Conservation (phyloP, 2,888 invertebrate species). For the Laothoe populi region DNA sequence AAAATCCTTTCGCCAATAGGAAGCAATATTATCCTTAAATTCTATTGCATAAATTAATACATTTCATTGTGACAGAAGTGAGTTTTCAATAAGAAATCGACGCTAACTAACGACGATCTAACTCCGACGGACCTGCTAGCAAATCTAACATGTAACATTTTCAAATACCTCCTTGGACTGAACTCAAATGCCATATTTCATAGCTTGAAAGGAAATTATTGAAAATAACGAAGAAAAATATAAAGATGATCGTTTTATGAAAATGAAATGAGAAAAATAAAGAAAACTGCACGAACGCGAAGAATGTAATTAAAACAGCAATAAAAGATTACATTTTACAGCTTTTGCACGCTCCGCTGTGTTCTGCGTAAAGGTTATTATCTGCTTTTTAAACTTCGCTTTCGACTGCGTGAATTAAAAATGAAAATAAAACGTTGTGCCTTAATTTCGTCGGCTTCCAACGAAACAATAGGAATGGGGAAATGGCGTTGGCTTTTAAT, state of each 20-base stretch:
- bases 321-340: slow-evolving; percentile 74
- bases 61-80: no score
- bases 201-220: slow-evolving; percentile 24
- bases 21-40: no score
- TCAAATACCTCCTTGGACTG: background rate
- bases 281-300: slow-evolving; percentile 58
- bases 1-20: no score
- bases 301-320: slow-evolving; percentile 77
- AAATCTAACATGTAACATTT: background rate
- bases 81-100: no score
- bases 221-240: slow-evolving; percentile 21
- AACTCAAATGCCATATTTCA: slow-evolving; percentile 19
- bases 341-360: slow-evolving; percentile 65
- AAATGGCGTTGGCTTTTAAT: slow-evolving; percentile 55
- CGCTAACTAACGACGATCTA: no score
- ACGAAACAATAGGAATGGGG: slow-evolving; percentile 64
- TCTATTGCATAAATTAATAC: no score
- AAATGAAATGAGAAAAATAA: slow-evolving; percentile 59
- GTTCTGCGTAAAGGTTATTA: slow-evolving; percentile 70
- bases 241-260: slow-evolving; percentile 50
- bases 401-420: slow-evolving; percentile 72
- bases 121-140: no score
- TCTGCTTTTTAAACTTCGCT: slow-evolving; percentile 76
- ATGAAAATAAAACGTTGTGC: slow-evolving; percentile 70
- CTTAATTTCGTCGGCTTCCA: slow-evolving; percentile 70